Percentiles rank a stretch among this genome's conserved stretches.
Evolutionary conservation across 1,140 invertebrate genomes (phyloP).

Genomic region (Diachasmimorpha longicaudata): DNA sequence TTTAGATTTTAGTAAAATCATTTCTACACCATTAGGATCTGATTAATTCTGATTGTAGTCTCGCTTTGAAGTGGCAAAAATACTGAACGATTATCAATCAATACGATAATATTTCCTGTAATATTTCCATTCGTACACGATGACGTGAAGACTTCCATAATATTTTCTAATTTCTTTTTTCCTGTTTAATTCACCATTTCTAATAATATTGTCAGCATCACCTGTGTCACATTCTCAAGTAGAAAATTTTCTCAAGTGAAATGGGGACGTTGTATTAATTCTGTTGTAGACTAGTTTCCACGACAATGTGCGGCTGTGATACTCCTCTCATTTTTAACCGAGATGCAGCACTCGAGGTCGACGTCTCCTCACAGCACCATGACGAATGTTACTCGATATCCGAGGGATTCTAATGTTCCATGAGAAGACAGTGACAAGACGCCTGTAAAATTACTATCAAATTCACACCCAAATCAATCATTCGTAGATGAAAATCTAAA

Average conservation of each 20-base stretch:
- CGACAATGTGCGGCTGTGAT: neutral
- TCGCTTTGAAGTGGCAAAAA: too few species aligned
- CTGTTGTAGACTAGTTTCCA: slow-evolving; percentile 23
- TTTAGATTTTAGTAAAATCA: too few species aligned
- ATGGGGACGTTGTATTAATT: slow-evolving; percentile 21
- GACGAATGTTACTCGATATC: slow-evolving; percentile 47
- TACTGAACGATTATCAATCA: too few species aligned
- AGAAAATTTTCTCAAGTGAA: neutral
- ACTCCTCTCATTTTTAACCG: neutral
- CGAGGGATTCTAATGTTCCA: slow-evolving; percentile 25
- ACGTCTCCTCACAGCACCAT: slow-evolving; percentile 49
- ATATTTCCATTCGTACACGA: too few species aligned
- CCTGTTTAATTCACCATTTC: neutral
- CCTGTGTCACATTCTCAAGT: neutral
- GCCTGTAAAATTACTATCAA: neutral
- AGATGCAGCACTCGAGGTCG: slow-evolving; percentile 39
- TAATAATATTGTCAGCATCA: neutral
- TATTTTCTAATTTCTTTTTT: too few species aligned
- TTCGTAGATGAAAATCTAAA: too few species aligned
- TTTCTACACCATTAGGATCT: neutral
- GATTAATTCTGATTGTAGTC: too few species aligned
- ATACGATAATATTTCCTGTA: too few species aligned
- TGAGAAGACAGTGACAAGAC: slow-evolving; percentile 2
- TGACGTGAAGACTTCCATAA: too few species aligned
- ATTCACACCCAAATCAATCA: too few species aligned